These are phyloP conservation scores for Salmo trutta DNA, from an alignment of 2,797 vertebrate species.

Conservation along the genomic window DNA sequence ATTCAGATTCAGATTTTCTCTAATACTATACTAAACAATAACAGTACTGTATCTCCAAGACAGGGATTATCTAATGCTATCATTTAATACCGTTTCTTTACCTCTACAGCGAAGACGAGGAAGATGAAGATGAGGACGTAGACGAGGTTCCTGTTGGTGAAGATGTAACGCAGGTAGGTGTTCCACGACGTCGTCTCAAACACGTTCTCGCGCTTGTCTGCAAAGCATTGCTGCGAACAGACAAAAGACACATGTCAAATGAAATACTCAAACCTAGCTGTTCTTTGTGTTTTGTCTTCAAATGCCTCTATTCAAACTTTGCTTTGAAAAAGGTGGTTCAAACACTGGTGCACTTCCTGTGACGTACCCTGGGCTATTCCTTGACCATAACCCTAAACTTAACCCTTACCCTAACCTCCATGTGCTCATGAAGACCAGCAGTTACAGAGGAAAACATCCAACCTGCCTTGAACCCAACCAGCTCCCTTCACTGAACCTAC, in stretches of 20 bases:
- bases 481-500: constrained; percentile 56
- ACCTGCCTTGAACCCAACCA: not conserved
- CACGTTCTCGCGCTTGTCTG: constrained; percentile 83
- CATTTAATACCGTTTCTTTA: constrained; percentile 49
- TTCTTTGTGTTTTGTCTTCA: not conserved
- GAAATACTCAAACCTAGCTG: not conserved
- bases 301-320: not conserved
- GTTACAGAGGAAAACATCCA: not conserved
- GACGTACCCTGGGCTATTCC: too few species aligned
- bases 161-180: constrained; percentile 91
- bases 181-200: constrained; percentile 94
- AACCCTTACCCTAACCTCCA: not conserved
- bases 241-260: constrained; percentile 5
- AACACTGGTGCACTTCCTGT: not conserved
- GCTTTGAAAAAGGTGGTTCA: not conserved
- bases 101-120: constrained; percentile 86
- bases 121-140: constrained; percentile 89
- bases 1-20: too few species aligned
- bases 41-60: not conserved
- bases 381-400: too few species aligned
- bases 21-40: too few species aligned
- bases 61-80: not conserved
- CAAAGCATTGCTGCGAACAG: constrained; percentile 85
- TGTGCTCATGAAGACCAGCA: not conserved
- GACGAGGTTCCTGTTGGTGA: constrained; percentile 85